phyloP scores from a whole-genome alignment of 1,140 invertebrate species.

The Oryctes rhinoceros region DNA sequence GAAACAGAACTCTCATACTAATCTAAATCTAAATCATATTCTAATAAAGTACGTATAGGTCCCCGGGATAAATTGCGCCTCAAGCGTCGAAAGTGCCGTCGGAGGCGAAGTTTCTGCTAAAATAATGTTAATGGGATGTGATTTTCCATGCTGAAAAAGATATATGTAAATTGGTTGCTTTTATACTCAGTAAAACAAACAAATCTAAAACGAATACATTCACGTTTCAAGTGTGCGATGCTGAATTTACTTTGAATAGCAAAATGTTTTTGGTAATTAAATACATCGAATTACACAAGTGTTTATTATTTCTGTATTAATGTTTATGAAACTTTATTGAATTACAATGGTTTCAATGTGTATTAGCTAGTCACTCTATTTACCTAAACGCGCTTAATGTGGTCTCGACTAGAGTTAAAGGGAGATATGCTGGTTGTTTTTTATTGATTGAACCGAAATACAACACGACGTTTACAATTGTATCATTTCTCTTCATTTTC shows the following conservation, averaged over 20 bases:
- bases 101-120: neutral
- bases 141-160: slow-evolving; percentile 2
- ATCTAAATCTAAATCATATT: neutral
- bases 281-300: too few species aligned
- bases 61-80: neutral
- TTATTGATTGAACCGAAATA: too few species aligned
- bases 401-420: too few species aligned
- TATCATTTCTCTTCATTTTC: too few species aligned
- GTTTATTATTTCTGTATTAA: too few species aligned
- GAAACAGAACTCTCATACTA: neutral
- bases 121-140: slow-evolving; percentile 5
- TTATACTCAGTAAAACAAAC: neutral
- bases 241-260: neutral
- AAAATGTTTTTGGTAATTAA: neutral
- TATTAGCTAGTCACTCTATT: too few species aligned
- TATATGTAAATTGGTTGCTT: slow-evolving; percentile 9
- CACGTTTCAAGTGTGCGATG: neutral
- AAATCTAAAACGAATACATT: neutral
- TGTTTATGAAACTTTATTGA: too few species aligned
- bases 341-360: too few species aligned
- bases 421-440: too few species aligned
- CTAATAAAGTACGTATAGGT: neutral
- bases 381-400: too few species aligned
- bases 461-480: too few species aligned
- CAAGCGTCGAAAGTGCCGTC: neutral